Base-by-base conservation (phyloP, 2,888 invertebrate species). In the Leucozona laternaria region DNA sequence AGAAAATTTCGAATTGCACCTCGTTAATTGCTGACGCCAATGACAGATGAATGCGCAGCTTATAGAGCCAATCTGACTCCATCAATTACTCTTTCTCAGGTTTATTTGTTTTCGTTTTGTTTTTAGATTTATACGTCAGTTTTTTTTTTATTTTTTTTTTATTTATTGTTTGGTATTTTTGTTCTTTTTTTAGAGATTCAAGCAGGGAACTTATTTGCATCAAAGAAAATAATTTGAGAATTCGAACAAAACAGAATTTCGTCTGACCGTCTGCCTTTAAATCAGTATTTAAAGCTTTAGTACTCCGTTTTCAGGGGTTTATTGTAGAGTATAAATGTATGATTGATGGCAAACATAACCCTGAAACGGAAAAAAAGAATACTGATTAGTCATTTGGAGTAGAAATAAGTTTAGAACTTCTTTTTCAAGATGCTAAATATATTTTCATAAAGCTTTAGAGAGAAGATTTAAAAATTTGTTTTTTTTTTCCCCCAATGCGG, bases 21-120 rank as follows among this genome's bases (percentile, higher is more conserved):
- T 85, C 66, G 72, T 80, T 77, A 85, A 85, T 85, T 85, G 85
- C 60, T 71, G 11, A 28, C 55, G 40, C 45, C 22, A 58, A 53
- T 55, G 84, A 85, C 43, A 79, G 66, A 79, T 58, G 53, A 34
- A 76, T 50, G 45, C 10, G 45, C 10, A 66, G 75, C 28, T 75
- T 70, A 48, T 40, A 17, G 28, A 20, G 15, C 66, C n/a, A 48
- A 45, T 22, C 22, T n/a, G 22, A 34, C 40, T 22, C 37, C 55
- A 31, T 62, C 55, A 68, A 43, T 72, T n/a, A 11, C n/a, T 40
- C 40, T 13, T 62, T 53, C 37, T 50, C 13, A 7, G 43, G 2
- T 28, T 58, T 71, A 53, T 48, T 58, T 43, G 45, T 22, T 25
- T 43, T 4, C n/a, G 7, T n/a, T n/a, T 43, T 43, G 43, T 43